Evolutionary conservation across 2,797 vertebrate species (phyloP).

Genomic region (Diplodus puntazzo): DNA sequence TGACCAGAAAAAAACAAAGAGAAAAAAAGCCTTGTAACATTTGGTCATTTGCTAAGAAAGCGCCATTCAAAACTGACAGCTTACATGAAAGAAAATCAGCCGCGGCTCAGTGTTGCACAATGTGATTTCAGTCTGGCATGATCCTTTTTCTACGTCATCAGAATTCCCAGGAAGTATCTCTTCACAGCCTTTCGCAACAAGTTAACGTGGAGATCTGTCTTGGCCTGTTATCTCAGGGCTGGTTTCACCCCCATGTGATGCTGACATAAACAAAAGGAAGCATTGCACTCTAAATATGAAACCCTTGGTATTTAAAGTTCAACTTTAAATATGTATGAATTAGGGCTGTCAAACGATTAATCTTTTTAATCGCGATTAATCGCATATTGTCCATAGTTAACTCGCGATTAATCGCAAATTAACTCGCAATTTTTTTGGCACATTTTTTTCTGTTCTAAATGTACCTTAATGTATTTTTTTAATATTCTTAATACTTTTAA

Average conservation of each 20-base stretch:
- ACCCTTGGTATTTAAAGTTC: too few relatives aligned
- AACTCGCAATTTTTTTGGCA: too few relatives aligned
- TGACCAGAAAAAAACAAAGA: neutral
- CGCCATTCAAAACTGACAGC: too few relatives aligned
- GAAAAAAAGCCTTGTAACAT: neutral
- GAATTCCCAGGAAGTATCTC: neutral
- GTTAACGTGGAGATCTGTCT: neutral
- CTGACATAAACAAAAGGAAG: neutral
- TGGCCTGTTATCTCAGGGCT: neutral
- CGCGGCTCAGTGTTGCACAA: neutral
- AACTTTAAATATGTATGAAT: too few relatives aligned
- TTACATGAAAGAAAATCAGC: neutral
- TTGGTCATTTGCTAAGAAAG: too few relatives aligned
- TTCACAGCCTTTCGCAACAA: neutral
- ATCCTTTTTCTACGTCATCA: neutral
- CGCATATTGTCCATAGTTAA: too few relatives aligned
- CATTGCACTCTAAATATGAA: neutral
- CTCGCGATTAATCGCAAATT: too few relatives aligned
- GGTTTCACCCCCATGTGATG: neutral
- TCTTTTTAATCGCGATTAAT: too few relatives aligned
- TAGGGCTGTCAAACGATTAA: too few relatives aligned
- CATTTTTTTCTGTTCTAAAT: too few relatives aligned
- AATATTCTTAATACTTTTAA: too few relatives aligned
- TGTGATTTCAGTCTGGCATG: neutral
- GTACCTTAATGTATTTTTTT: too few relatives aligned